Evolutionary conservation across 1,140 invertebrate genomes (phyloP), one percentile per base, ranked within the genome.

Genomic region (Parasteatoda tepidariorum): DNA sequence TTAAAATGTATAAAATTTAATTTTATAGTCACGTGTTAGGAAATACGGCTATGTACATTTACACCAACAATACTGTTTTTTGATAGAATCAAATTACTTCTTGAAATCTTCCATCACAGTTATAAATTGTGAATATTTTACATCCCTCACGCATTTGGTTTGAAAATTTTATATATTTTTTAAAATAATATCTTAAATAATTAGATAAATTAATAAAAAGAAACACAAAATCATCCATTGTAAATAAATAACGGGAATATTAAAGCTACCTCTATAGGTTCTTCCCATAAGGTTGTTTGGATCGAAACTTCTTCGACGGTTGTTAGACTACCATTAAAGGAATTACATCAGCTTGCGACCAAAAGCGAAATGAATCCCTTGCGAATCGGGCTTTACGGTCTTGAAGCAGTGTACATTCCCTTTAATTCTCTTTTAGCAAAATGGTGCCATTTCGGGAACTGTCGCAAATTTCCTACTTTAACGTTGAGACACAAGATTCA

Each of bases 211-310:
- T 70, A 82, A 59, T 70, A 70, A 82, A 33, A 82, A 61, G 33
- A 61, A 70, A 0, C 41, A 41, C 62, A 3, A 78, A 55, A 78
- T 38, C 78, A 26, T 82, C 78, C 30, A 82, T 82, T 70, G 34
- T 82, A 67, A 82, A 82, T 82, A 82, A 82, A 82, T 82, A 82
- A 82, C 66, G 24, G 78, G 55, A 34, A 82, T 62, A 82, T 82
- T 82, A 82, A 62, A 71, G 78, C 7, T 59, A 70, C 9, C 67
- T 28, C 54, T 41, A 64, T 59, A 57, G 62, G 24, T 68, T 64
- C 57, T 18, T 30, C 15, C 54, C 78, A 70, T 82, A 70, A 68
- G 48, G 62, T 48, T 67, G 68, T 62, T 71, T 61, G 67, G 33
- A 61, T 64, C 33, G 54, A 70, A 33, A 33, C 75, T 71, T 82